Evolutionary conservation across 2,113 vertebrate species (phyloP), one percentile per base, ranked within the genome.

Genomic region (Agapornis roseicollis): DNA sequence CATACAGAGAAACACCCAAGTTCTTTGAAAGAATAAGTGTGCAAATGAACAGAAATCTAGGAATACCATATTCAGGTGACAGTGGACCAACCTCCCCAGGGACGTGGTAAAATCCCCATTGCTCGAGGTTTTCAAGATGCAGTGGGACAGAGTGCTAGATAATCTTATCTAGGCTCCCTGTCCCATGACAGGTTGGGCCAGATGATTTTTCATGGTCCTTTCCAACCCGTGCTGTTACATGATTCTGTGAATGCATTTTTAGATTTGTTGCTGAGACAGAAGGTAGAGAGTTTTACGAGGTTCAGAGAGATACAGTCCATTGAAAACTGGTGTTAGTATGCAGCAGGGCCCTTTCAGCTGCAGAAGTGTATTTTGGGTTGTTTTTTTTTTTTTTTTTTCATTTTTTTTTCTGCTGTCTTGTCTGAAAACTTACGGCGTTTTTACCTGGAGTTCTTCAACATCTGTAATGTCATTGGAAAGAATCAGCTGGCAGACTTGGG

Each of bases 161-260:
- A 39, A 44, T 68, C 11, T 89, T 47, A 17, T 13, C 29, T 53
- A 56, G 52, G 28, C 73, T 73, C 9, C 14, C 41, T 84, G 80
- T 80, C 9, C 64, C 35, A 1, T 1, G 3, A 20, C 10, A 2
- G 1, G 3, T 61, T 74, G 27, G 39, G 6, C 41, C 46, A 70
- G 17, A 12, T 56, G 44, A 52, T 78, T 27, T 74, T 88, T 82
- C 37, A 80, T 20, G 22, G 42, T 89, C 47, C 9, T 19, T 89
- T 83, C 56, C 22, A 53, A 33, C 11, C 17, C 8, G 13, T 14
- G 9, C 29, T 76, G 41, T 77, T 93, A 13, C 28, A 2, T 86
- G 58, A 60, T 33, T 72, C 44, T 88, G 13, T 53, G 44, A 81
- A 47, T 79, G 47, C 14, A 11, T 56, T 76, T 91, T 58, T 65